phyloP scores from a whole-genome alignment of 2,113 vertebrate species.

The Triplophysa rosa region DNA sequence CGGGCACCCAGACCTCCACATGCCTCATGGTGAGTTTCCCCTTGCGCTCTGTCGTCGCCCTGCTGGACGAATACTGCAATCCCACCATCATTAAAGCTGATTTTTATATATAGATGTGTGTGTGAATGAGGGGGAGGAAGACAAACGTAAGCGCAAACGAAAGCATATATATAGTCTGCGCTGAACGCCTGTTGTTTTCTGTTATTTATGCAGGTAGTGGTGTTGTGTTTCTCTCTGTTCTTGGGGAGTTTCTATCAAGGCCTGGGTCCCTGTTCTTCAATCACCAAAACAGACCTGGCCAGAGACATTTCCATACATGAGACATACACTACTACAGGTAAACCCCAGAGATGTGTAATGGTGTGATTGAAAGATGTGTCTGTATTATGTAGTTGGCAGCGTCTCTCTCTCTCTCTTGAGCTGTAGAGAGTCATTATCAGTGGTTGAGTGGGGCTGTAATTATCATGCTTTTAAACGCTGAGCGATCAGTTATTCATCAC shows the following conservation, averaged over 20 bases:
- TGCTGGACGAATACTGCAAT: not conserved
- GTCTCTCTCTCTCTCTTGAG: constrained; percentile 16
- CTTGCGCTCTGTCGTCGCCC: not conserved
- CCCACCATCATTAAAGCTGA: not conserved
- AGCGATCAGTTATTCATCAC: constrained; percentile 32
- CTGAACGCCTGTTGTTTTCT: too few species aligned
- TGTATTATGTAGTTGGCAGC: not conserved
- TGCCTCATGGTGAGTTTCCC: constrained; percentile 88
- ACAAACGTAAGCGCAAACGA: not conserved
- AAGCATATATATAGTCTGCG: not conserved
- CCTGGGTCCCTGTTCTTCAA: constrained; percentile 79
- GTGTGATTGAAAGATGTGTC: not conserved
- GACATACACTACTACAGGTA: constrained; percentile 87
- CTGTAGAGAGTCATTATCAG: constrained; percentile 39
- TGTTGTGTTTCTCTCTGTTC: constrained; percentile 90
- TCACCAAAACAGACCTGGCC: constrained; percentile 81
- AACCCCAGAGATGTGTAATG: not conserved
- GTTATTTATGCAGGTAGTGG: constrained; percentile 80
- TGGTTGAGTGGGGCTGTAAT: constrained; percentile 30
- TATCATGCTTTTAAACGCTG: constrained; percentile 36
- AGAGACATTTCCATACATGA: constrained; percentile 79
- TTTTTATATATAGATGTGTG: not conserved
- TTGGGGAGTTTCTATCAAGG: constrained; percentile 89
- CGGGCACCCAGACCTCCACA: constrained; percentile 93
- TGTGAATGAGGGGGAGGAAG: constrained; percentile 3